Conservation (phyloP, 2,797 vertebrate species). For the Oreonectes daqikongensis region DNA sequence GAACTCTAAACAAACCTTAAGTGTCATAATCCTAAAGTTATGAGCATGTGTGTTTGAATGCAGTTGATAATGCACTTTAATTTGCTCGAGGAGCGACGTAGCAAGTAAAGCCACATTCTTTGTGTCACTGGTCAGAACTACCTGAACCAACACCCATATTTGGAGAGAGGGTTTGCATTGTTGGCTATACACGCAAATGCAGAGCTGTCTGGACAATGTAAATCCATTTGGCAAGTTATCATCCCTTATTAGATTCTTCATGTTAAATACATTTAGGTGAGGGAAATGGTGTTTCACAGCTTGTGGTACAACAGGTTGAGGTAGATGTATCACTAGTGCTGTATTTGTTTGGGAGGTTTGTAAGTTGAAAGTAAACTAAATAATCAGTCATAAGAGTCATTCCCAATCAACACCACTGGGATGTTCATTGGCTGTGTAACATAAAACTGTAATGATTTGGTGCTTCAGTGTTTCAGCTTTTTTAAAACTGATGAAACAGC, state of each 20-base stretch:
- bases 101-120: not conserved
- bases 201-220: not conserved
- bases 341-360: not conserved
- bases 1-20: too few species aligned
- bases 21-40: not conserved
- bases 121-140: not conserved
- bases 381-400: not conserved
- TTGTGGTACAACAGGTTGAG: too few species aligned
- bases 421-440: too few species aligned
- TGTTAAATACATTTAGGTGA: not conserved
- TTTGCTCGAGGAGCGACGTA: too few species aligned
- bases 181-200: not conserved
- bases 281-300: too few species aligned
- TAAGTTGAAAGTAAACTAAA: not conserved
- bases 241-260: not conserved
- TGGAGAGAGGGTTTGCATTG: not conserved
- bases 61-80: not conserved
- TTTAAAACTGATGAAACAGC: too few species aligned
- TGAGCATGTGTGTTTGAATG: not conserved
- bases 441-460: too few species aligned
- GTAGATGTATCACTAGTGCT: not conserved
- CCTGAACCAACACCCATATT: conserved; percentile 1
- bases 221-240: not conserved
- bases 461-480: too few species aligned
- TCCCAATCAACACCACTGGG: too few species aligned